Base-by-base conservation (phyloP, 2,113 vertebrate species). In the Macrotus californicus region DNA sequence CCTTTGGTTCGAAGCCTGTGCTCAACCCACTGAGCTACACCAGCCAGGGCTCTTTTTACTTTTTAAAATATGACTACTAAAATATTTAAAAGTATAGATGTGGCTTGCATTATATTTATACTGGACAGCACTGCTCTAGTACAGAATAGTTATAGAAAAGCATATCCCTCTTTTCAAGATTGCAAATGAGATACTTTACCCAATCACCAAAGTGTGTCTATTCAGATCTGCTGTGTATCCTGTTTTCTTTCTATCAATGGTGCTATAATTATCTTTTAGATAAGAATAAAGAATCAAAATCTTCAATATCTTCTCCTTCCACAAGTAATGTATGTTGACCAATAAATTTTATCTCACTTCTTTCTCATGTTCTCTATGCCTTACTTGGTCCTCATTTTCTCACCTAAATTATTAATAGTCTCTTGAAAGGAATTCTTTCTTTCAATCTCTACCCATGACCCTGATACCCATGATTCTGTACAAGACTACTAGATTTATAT, bases 91-190 rank as follows among this genome's bases (percentile, higher is more conserved):
- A 92, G 80, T 84, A 84, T 41, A 13, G 41, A 56, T 66, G 6
- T 85, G 34, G 54, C 29, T 94, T 92, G 5, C 70, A 67, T 41
- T 86, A 56, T 43, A 69, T 80, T 64, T 85, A 64, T 85, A 52
- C 50, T 43, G n/a, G 39, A 56, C 21, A 73, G 56, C 39, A 79
- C 22, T 84, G 26, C 39, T 72, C 34, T 73, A 50, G 66, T 36
- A 75, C 19, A 73, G 50, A 79, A 94, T 34, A 93, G 41, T 66
- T 86, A 86, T 18, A 87, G 67, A 85, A 64, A 2, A 95, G 18
- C 91, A 72, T n/a, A 84, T 39, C 31, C 24, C 41, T 80, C 72
- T 96, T 87, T 76, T 91, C 64, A 88, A 92, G 54, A 80, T 43
- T 80, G 66, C 39, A 79, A 92, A 77, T 64, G n/a, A 80, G 43